Conservation (phyloP, 2,797 vertebrate genomes). For the Danio aesculapii region DNA sequence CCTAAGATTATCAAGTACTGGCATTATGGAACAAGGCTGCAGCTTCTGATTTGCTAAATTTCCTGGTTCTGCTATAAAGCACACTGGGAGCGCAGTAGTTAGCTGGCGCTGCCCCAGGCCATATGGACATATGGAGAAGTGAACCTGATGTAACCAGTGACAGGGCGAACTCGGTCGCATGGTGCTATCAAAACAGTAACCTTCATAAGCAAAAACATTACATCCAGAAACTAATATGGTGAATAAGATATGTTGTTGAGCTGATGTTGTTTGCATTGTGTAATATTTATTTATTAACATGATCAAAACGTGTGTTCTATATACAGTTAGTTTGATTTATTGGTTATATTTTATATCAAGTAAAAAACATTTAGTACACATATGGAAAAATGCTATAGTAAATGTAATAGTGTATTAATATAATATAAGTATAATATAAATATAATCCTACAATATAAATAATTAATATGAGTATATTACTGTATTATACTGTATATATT, state of each 20-base stretch:
- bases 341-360: no score
- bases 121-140: conserved; percentile 60
- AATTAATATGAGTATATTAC: no score
- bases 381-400: no score
- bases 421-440: no score
- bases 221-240: conserved; percentile 9
- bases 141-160: conserved; percentile 44
- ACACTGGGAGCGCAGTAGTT: conserved; percentile 46
- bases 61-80: conserved; percentile 45
- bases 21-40: conserved; percentile 32
- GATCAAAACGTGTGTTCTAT: no score
- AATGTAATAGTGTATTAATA: no score
- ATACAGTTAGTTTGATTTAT: no score
- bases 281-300: no score
- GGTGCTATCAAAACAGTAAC: conserved; percentile 17
- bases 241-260: neutral
- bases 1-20: conserved; percentile 16
- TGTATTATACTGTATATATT: no score
- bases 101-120: conserved; percentile 54
- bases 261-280: neutral
- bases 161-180: conserved; percentile 19
- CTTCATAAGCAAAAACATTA: neutral
- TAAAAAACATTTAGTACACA: no score
- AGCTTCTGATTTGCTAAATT: conserved; percentile 13
- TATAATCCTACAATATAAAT: no score